Percentiles rank a stretch among this genome's conserved stretches.
Evolutionary conservation across 2,113 vertebrate genomes (phyloP).

Genomic region (Mellivora capensis): DNA sequence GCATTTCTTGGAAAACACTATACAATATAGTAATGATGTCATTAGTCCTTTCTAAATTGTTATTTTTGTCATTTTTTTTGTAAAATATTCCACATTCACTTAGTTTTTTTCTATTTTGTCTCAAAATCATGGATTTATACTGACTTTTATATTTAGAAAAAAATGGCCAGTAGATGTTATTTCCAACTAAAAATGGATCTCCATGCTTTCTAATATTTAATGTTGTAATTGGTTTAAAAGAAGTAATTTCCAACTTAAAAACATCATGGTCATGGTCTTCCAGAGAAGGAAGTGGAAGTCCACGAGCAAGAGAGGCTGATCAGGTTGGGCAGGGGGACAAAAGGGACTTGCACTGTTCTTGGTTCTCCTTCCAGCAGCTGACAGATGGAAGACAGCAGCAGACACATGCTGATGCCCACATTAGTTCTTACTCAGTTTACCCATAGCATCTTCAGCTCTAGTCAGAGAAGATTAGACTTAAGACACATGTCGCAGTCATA

Average conservation of each 20-base stretch:
- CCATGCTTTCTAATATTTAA: neutral
- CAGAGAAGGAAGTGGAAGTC: neutral
- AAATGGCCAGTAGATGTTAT: neutral
- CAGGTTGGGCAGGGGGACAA: neutral
- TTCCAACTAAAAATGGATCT: neutral
- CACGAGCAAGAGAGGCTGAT: neutral
- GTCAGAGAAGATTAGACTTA: neutral
- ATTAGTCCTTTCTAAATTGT: neutral
- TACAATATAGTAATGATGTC: neutral
- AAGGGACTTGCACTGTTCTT: no score
- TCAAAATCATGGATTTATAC: neutral
- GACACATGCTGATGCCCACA: rapidly evolving
- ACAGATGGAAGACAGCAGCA: rapidly evolving
- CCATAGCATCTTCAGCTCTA: no score
- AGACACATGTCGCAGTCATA: neutral
- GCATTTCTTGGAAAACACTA: neutral
- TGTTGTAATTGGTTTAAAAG: neutral
- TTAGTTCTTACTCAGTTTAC: neutral
- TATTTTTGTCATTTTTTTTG: neutral
- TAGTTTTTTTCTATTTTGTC: neutral
- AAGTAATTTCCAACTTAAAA: neutral
- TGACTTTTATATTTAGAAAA: neutral
- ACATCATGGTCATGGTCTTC: neutral
- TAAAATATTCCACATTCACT: neutral
- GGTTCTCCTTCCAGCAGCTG: neutral